Percentiles rank a stretch among this genome's conserved stretches.
Conservation (phyloP, 2,113 vertebrate genomes). For the Synchiropus splendidus region DNA sequence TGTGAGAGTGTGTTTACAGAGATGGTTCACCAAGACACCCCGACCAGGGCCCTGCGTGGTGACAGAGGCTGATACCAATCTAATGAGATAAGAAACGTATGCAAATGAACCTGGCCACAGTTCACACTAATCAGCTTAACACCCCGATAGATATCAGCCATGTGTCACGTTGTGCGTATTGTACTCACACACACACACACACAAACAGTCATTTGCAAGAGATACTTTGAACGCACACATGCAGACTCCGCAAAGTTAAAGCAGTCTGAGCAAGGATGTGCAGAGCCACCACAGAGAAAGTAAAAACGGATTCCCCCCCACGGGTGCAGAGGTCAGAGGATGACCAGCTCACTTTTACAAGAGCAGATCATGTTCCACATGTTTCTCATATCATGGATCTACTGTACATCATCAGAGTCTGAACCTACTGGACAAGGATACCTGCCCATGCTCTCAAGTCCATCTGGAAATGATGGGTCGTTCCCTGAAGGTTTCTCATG, state of each 20-base stretch:
- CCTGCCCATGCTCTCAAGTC: no score
- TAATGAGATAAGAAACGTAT: constrained; percentile 73
- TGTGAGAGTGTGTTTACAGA: constrained; percentile 22
- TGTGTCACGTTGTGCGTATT: no score
- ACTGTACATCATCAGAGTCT: no score
- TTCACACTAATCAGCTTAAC: constrained; percentile 72
- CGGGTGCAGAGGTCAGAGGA: no score
- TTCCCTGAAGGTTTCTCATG: neutral
- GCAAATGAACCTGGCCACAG: constrained; percentile 72
- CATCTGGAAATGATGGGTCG: no score
- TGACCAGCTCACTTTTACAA: no score
- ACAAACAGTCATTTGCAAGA: no score
- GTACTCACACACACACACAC: constrained; percentile 23
- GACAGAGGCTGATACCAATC: constrained; percentile 67
- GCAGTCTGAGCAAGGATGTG: constrained; percentile 37
- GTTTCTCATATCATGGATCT: no score
- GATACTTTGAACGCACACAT: constrained; percentile 1
- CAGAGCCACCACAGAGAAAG: neutral
- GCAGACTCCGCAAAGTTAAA: constrained; percentile 33
- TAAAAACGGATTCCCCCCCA: no score
- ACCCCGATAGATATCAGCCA: constrained; percentile 66
- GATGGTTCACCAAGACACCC: constrained; percentile 49
- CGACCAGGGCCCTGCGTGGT: constrained; percentile 58
- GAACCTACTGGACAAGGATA: no score
- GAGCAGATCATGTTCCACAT: no score